Evolutionary conservation across 2,888 invertebrate species (phyloP).

Genomic region (Antheraea yamamai): DNA sequence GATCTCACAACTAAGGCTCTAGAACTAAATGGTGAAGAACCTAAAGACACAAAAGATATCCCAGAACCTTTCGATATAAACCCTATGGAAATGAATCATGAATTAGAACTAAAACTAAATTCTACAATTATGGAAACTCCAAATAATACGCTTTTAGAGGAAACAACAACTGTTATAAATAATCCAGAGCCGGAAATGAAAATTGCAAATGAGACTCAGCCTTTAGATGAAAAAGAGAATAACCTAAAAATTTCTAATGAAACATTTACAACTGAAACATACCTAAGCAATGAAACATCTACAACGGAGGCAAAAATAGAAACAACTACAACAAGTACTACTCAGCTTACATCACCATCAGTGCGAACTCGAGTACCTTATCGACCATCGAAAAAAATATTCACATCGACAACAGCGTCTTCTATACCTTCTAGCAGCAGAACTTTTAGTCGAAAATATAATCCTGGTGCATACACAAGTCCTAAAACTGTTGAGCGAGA

Average conservation of each 20-base stretch:
- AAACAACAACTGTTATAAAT: not conserved
- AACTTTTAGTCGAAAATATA: constrained; percentile 76
- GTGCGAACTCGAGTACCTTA: constrained; percentile 65
- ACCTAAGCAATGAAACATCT: constrained; percentile 32
- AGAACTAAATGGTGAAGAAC: constrained; percentile 22
- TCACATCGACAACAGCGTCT: constrained; percentile 71
- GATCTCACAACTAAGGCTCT: constrained; percentile 26
- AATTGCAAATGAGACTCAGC: not conserved
- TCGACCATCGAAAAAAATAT: constrained; percentile 64
- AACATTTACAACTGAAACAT: constrained; percentile 26
- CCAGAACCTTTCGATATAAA: not conserved
- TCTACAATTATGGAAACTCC: constrained; percentile 12
- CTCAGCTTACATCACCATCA: constrained; percentile 44
- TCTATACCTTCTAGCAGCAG: constrained; percentile 62
- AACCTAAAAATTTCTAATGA: too few species aligned
- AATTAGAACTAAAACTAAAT: not conserved
- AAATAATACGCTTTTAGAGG: not conserved
- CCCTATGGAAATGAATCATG: not conserved
- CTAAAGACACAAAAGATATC: not conserved
- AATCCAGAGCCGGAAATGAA: constrained; percentile 21
- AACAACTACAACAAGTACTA: constrained; percentile 62
- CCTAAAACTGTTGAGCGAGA: constrained; percentile 64
- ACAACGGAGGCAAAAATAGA: constrained; percentile 39
- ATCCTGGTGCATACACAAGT: constrained; percentile 73
- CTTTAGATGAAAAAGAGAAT: too few species aligned